A percentile compares a stretch with the other conserved stretches of the same genome.
These are phyloP conservation scores for Caenorhabditis angaria DNA, from an alignment of 2,888 invertebrate species.

Conservation along the genomic window DNA sequence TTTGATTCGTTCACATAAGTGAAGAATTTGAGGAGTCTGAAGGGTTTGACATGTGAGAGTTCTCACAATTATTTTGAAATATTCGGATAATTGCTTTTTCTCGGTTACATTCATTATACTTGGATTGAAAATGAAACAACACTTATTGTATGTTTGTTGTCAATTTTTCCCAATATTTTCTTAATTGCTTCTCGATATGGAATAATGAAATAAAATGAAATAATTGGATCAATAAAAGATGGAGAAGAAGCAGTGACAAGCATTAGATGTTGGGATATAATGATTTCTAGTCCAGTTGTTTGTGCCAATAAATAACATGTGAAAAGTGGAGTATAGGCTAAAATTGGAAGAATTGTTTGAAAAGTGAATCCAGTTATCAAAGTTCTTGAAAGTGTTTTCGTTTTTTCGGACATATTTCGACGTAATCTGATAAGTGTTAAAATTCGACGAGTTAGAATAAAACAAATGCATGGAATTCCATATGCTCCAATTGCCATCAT, in stretches of 20 bases:
- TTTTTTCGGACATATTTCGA: too few relatives aligned
- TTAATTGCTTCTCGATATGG: conserved; percentile 17
- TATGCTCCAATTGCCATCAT: too few relatives aligned
- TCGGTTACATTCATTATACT: too few relatives aligned
- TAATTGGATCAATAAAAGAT: conserved; percentile 34
- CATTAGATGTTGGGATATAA: conserved; percentile 24
- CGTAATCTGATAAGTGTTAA: too few relatives aligned
- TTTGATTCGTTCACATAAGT: too few relatives aligned
- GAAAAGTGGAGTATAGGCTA: conserved; percentile 35
- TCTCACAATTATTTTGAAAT: neutral
- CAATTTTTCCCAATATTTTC: conserved; percentile 12
- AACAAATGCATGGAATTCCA: too few relatives aligned
- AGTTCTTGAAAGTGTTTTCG: too few relatives aligned
- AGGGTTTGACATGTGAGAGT: too few relatives aligned
- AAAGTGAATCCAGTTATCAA: conserved; percentile 35
- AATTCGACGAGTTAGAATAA: too few relatives aligned
- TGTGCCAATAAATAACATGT: conserved; percentile 27
- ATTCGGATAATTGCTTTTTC: neutral
- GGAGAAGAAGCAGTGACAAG: conserved; percentile 30
- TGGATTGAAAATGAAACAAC: too few relatives aligned
- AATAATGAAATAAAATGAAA: conserved; percentile 30
- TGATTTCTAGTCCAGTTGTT: conserved; percentile 20
- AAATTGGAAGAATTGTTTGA: conserved; percentile 25
- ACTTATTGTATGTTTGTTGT: conserved; percentile 15
- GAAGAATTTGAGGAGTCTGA: too few relatives aligned